Evolutionary conservation across 2,888 invertebrate species (phyloP).

Genomic region (Drosophila quasianomalipes): DNA sequence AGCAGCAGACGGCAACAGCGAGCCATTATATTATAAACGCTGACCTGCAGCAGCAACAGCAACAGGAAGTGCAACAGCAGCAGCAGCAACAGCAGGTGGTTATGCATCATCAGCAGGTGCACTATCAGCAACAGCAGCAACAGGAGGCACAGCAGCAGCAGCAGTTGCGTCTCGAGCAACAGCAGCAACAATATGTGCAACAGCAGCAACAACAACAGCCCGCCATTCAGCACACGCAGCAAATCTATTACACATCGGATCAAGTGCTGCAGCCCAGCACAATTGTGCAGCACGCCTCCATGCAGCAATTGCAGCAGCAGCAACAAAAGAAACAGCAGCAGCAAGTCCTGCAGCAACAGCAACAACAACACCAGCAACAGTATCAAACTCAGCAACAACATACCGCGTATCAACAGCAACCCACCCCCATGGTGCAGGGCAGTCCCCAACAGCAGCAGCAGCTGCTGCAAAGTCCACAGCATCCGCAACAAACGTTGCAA

Average conservation of each 20-base stretch:
- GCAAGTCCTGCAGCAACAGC: slow-evolving; percentile 48
- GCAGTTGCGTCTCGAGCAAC: slow-evolving; percentile 74
- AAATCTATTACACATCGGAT: slow-evolving; percentile 82
- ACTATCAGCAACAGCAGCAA: slow-evolving; percentile 70
- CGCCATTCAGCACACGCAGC: slow-evolving; percentile 75
- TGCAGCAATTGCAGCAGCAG: slow-evolving; percentile 68
- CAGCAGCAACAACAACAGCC: slow-evolving; percentile 58
- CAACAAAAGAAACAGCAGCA: slow-evolving; percentile 55
- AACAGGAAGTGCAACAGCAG: slow-evolving; percentile 61
- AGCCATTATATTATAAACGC: slow-evolving; percentile 74
- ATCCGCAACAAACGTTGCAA: slow-evolving; percentile 72
- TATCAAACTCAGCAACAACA: slow-evolving; percentile 68
- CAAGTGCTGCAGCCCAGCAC: slow-evolving; percentile 79
- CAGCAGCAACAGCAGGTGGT: slow-evolving; percentile 74
- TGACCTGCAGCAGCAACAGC: slow-evolving; percentile 70
- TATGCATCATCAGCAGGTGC: slow-evolving; percentile 77
- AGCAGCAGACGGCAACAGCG: slow-evolving; percentile 70
- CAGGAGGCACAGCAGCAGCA: slow-evolving; percentile 74
- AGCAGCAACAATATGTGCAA: slow-evolving; percentile 66
- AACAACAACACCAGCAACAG: slow-evolving; percentile 73
- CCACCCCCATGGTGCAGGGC: slow-evolving; percentile 64
- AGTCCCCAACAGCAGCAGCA: slow-evolving; percentile 76
- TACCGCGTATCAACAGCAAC: slow-evolving; percentile 67
- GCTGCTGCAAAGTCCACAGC: slow-evolving; percentile 65
- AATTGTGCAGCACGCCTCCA: slow-evolving; percentile 77